A percentile compares a stretch with the other conserved stretches of the same genome.
Evolutionary conservation across 1,140 invertebrate species (phyloP).

Genomic region (Tetragonula clypearis): DNA sequence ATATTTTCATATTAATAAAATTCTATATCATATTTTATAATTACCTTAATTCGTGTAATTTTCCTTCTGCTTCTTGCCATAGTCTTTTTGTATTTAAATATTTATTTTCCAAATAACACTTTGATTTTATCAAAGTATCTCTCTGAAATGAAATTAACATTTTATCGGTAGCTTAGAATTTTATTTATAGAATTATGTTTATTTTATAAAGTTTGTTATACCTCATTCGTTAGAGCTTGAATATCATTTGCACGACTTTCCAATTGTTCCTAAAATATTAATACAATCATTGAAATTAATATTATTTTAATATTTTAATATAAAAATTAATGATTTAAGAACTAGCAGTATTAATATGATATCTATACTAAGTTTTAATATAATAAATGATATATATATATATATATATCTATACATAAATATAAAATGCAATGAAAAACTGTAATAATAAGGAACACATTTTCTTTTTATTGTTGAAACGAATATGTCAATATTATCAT

Average conservation of each 20-base stretch:
- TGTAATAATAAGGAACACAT: conserved; percentile 1
- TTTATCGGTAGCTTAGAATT: neutral
- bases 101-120: conserved; percentile 63
- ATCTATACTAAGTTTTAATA: neutral
- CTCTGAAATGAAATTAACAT: conserved; percentile 58
- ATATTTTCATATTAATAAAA: neutral
- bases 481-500: neutral
- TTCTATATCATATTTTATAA: conserved; percentile 11
- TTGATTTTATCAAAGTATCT: conserved; percentile 53
- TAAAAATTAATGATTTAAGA: neutral
- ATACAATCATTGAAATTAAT: neutral
- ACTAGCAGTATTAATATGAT: neutral
- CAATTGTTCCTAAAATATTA: conserved; percentile 71
- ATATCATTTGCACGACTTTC: conserved; percentile 59
- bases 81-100: conserved; percentile 53
- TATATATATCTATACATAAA: conserved; percentile 7
- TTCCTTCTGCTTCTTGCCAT: conserved; percentile 62
- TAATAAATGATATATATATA: neutral
- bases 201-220: conserved; percentile 41
- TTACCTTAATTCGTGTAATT: conserved; percentile 68
- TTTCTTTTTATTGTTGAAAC: conserved; percentile 12
- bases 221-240: conserved; percentile 65
- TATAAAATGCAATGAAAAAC: conserved; percentile 19
- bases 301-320: conserved; percentile 4
- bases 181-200: neutral